phyloP scores from a whole-genome alignment of 2,113 vertebrate species.

The Gnathonemus longibarbis region DNA sequence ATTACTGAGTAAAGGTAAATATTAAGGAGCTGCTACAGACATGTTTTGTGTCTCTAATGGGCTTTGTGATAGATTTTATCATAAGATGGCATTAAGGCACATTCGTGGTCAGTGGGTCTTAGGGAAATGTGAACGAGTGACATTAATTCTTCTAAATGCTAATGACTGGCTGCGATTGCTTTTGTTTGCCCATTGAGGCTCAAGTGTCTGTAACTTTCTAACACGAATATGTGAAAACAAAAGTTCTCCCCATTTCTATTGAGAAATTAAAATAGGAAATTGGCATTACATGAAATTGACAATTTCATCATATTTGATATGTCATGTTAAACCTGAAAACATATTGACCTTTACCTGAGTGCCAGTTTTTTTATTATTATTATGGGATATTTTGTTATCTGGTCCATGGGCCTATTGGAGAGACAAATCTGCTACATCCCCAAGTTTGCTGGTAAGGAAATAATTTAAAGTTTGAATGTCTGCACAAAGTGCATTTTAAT shows the following conservation, averaged over 20 bases:
- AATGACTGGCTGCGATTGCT: not conserved
- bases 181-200: not conserved
- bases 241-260: not conserved
- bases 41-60: not conserved
- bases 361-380: slow-evolving; percentile 45
- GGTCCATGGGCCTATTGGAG: slow-evolving; percentile 20
- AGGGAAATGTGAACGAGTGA: not conserved
- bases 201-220: not conserved
- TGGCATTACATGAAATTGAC: slow-evolving; percentile 28
- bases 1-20: not conserved
- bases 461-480: slow-evolving; percentile 62
- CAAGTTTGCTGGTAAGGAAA: slow-evolving; percentile 45
- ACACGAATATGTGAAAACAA: not conserved
- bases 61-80: not conserved
- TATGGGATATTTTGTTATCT: slow-evolving; percentile 35
- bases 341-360: slow-evolving; percentile 47
- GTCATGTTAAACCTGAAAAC: slow-evolving; percentile 36
- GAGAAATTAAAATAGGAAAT: not conserved
- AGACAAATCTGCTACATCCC: slow-evolving; percentile 29
- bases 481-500: slow-evolving; percentile 69
- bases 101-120: not conserved
- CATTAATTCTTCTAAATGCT: not conserved
- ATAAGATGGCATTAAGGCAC: not conserved
- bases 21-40: not conserved
- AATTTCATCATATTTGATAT: slow-evolving; percentile 16